Evolutionary conservation across 2,888 invertebrate genomes (phyloP).

Genomic region (Lasioglossum zephyrum): DNA sequence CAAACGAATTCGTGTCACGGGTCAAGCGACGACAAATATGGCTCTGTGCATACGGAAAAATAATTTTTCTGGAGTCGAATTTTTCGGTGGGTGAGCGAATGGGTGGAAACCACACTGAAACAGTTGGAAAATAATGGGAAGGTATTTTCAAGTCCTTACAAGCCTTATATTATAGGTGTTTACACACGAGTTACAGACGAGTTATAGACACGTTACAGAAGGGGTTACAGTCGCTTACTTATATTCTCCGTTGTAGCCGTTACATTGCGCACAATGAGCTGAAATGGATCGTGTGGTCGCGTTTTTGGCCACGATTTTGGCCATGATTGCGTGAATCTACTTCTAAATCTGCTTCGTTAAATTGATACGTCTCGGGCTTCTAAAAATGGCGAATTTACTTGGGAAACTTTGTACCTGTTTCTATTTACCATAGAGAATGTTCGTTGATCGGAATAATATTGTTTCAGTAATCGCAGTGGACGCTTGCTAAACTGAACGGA

Average conservation of each 20-base stretch:
- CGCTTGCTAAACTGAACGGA: not conserved
- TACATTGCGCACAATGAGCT: not conserved
- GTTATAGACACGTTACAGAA: not conserved
- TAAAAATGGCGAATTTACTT: not conserved
- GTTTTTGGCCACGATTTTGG: too few relatives aligned
- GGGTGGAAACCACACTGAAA: not conserved
- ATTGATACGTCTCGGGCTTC: not conserved
- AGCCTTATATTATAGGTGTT: not conserved
- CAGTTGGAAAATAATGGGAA: not conserved
- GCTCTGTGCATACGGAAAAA: not conserved
- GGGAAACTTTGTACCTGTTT: not conserved
- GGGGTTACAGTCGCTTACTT: not conserved
- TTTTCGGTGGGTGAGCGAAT: not conserved
- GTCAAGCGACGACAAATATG: constrained; percentile 34
- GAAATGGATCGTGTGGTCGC: not conserved
- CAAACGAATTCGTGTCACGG: constrained; percentile 22
- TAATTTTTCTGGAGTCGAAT: not conserved
- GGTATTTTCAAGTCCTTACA: not conserved
- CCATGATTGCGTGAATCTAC: not conserved
- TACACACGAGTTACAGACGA: not conserved
- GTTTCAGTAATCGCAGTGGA: not conserved
- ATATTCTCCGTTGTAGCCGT: not conserved
- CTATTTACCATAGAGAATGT: not conserved
- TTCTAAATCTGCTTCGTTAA: not conserved
- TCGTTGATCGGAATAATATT: not conserved